These are phyloP conservation scores for Zootoca vivipara DNA, from an alignment of 2,113 vertebrate genomes.

Conservation along the genomic window DNA sequence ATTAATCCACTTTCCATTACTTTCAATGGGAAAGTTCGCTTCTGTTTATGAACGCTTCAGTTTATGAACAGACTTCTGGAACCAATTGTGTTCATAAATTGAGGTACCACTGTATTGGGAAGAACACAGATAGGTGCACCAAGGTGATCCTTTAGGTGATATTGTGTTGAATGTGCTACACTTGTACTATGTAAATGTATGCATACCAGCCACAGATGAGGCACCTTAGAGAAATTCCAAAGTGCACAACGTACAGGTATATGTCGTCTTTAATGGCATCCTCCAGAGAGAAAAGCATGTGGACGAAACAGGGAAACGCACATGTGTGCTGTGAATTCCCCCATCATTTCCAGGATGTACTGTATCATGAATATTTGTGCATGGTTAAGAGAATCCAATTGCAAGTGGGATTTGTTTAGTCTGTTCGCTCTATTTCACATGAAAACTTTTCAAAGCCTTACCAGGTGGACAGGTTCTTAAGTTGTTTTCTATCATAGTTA, in stretches of 20 bases:
- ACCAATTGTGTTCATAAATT: too few species aligned
- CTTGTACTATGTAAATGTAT: background rate
- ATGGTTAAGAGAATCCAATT: conserved; percentile 69
- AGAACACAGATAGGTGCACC: conserved; percentile 44
- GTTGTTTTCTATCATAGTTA: background rate
- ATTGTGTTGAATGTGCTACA: background rate
- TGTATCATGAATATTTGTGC: conserved; percentile 5
- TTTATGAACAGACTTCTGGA: too few species aligned
- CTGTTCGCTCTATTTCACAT: background rate
- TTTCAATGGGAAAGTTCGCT: too few species aligned
- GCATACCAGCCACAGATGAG: background rate
- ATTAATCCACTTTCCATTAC: too few species aligned
- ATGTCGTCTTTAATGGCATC: background rate
- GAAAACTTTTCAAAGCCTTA: conserved; percentile 18
- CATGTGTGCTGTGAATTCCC: conserved; percentile 37
- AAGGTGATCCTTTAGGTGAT: conserved; percentile 37
- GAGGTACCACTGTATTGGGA: conserved; percentile 17
- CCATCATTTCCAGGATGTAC: background rate
- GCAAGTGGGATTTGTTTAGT: conserved; percentile 18
- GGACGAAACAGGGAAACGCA: conserved; percentile 21
- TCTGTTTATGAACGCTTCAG: too few species aligned
- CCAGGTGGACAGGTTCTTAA: accelerated
- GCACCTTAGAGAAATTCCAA: conserved; percentile 5
- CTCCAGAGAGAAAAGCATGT: background rate
- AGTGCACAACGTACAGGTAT: background rate